Evolutionary conservation across 2,888 invertebrate species (phyloP), one percentile per base, ranked within the genome.

Genomic region (Nomada hirtipes): DNA sequence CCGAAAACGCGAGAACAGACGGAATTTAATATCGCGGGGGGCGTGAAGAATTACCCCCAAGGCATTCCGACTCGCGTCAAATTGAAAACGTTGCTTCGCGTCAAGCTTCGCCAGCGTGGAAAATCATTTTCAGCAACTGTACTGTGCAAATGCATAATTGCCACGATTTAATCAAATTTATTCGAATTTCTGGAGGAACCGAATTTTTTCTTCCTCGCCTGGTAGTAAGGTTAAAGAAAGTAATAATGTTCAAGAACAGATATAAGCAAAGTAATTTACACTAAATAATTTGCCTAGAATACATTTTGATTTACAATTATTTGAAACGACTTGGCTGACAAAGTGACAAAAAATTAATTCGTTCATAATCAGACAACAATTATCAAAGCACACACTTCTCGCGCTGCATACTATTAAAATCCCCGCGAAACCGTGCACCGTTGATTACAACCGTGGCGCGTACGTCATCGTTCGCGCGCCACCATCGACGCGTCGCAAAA

Each of bases 401-500:
- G 23, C 10, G 36, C 7, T 70, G 23, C 29, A 42, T 29, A 11
- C 59, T 3, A 42, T 59, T 76, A 64, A 64, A 76, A 79, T 79
- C 76, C 52, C 4, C 29, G 26, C 29, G 67, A 26, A 47, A 60
- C 26, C 20, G 23, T 10, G n/a, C 2, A 29, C 4, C 9, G 29
- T 2, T 15, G n/a, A 29, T 23, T 18, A 61, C 76, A 57, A 79
- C 69, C 67, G 78, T 13, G 10, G 20, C 23, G 47, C n/a, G 29
- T 20, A 7, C 2, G 61, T 11, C 10, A 60, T 36, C 7, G 47
- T 44, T 15, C 53, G 47, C 3, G 57, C 11, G 29, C 26, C 36
- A 7, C 68, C 75, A 79, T 82, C 82, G 79, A 76, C 78, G 53
- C 42, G 44, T 65, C 57, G 71, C 63, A 70, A 71, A 82, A 68